Base-by-base conservation (phyloP, 2,113 vertebrate genomes). In the Phoenicopterus ruber region DNA sequence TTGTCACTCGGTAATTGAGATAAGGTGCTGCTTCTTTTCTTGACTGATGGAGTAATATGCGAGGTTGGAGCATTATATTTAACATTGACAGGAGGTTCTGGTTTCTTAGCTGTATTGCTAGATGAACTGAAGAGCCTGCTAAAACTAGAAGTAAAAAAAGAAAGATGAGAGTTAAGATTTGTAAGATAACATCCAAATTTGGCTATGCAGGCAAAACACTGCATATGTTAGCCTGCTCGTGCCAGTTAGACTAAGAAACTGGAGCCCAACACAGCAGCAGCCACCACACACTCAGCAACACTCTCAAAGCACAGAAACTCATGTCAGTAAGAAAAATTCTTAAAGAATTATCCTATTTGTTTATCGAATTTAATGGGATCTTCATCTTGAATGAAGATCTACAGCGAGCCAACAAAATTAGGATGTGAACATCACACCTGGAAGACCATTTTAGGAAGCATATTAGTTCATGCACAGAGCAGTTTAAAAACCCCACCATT, bases 81-180 rank as follows among this genome's bases (percentile, higher is more conserved):
- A 91, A 99, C 97, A 49, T 99, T 99, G 73, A 99, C 99, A 4
- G 99, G 99, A 11, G 99, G 98, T 84, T 99, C 98, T 28, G 99
- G 99, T 95, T 99, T 99, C 98, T 99, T 99, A 44, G 98, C 95
- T 5, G 98, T 98, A 50, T 98, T 98, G 62, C 98, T 99, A 82
- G 99, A 99, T 14, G 99, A 99, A 98, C 99, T 99, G 97, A 99
- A 99, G 95, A 99, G 98, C 94, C 99, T 98, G 98, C 99, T 99
- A 97, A 99, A 99, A 98, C 99, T 99, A 95, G 94, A 91, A 74
- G 34, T 95, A 49, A 82, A 58, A 86, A 34, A 47, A 50, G 5
- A 57, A 22, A 78, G 19, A 72, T 7, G 12, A 71, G 17, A 65
- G 21, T 82, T 52, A 77, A 86, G 66, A 80, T 66, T 54, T 88